These are phyloP conservation scores for Fregetta grallaria DNA, from an alignment of 2,113 vertebrate species.

Conservation along the genomic window DNA sequence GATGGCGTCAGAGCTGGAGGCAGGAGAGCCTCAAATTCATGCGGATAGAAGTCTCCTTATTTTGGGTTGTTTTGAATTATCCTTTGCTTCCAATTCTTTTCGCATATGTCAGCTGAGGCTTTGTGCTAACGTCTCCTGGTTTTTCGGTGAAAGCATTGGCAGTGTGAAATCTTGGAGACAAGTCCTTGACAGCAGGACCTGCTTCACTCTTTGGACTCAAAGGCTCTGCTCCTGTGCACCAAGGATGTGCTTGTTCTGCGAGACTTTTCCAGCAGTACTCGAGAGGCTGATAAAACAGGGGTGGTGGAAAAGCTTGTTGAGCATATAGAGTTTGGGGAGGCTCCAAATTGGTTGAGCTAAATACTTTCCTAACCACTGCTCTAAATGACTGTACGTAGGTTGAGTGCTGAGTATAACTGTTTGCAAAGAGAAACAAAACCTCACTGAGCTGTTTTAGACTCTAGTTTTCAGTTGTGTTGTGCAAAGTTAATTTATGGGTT, in stretches of 20 bases:
- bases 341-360: neutral
- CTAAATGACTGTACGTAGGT: fast-evolving
- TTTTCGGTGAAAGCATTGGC: neutral
- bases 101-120: neutral
- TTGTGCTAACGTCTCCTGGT: fast-evolving
- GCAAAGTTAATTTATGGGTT: neutral
- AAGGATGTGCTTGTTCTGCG: neutral
- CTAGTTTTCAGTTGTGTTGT: neutral
- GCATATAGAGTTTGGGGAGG: too few relatives aligned
- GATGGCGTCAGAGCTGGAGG: neutral
- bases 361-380: neutral
- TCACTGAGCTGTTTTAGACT: neutral
- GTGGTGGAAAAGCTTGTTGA: neutral
- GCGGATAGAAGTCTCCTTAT: neutral
- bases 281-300: neutral
- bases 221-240: neutral
- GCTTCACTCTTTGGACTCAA: neutral
- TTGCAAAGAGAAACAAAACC: neutral
- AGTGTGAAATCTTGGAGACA: too few relatives aligned
- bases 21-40: too few relatives aligned
- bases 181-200: neutral
- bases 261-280: too few relatives aligned
- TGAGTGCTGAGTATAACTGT: neutral
- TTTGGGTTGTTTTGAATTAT: neutral
- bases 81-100: neutral